phyloP scores from a whole-genome alignment of 2,888 invertebrate species.

The Hypomecis atomaria region DNA sequence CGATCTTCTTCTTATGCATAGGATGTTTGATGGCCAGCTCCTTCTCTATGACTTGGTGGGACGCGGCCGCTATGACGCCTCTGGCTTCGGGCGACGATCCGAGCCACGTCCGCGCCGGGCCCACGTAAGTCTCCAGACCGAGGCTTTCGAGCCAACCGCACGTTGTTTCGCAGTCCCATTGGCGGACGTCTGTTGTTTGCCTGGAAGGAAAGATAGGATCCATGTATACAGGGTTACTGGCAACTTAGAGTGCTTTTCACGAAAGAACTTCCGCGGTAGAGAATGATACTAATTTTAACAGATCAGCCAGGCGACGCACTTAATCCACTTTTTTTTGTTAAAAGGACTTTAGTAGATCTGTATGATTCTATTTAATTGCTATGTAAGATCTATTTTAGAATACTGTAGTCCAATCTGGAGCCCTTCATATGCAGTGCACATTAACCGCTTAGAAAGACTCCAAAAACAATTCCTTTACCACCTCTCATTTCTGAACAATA shows the following conservation, averaged over 20 bases:
- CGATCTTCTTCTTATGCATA: slow-evolving; percentile 96
- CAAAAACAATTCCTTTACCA: too few relatives aligned
- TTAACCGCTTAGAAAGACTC: too few relatives aligned
- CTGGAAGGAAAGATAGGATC: slow-evolving; percentile 60
- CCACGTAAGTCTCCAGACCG: slow-evolving; percentile 91
- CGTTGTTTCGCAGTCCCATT: slow-evolving; percentile 92
- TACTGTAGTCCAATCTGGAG: too few relatives aligned
- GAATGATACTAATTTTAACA: too few relatives aligned
- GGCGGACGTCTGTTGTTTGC: slow-evolving; percentile 89
- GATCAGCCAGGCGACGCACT: too few relatives aligned
- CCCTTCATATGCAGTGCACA: too few relatives aligned
- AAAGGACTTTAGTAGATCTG: too few relatives aligned
- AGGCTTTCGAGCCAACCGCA: slow-evolving; percentile 92
- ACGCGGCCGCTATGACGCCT: slow-evolving; percentile 88
- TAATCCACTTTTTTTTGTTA: too few relatives aligned
- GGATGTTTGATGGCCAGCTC: slow-evolving; percentile 92
- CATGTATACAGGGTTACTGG: not conserved
- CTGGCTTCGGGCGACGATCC: slow-evolving; percentile 88
- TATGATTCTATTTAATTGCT: too few relatives aligned
- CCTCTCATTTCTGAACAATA: too few relatives aligned
- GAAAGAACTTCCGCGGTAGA: too few relatives aligned
- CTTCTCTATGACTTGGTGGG: slow-evolving; percentile 94
- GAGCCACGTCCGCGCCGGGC: slow-evolving; percentile 93
- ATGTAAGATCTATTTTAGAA: too few relatives aligned
- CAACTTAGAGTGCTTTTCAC: not conserved